Conservation (phyloP, 2,113 vertebrate species). For the Toxotes chatareus region DNA sequence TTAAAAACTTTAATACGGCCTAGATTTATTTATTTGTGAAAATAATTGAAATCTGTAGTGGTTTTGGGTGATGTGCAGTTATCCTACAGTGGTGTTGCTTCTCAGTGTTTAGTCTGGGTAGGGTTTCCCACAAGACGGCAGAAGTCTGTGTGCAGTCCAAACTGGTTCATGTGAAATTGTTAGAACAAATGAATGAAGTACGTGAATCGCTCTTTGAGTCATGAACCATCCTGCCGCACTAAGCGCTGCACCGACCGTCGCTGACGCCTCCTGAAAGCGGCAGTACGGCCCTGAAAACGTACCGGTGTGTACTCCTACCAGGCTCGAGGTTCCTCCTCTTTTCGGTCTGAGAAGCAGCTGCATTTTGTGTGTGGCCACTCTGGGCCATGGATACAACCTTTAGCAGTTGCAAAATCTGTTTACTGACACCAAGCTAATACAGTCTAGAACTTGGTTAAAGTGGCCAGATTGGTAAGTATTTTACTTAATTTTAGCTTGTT, state of each 20-base stretch:
- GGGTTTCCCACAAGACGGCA: not conserved
- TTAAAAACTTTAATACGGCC: not conserved
- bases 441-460: slow-evolving; percentile 27
- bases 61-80: too few relatives aligned
- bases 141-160: not conserved
- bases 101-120: too few relatives aligned
- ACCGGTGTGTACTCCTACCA: slow-evolving; percentile 46
- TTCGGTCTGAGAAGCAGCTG: slow-evolving; percentile 53
- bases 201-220: too few relatives aligned
- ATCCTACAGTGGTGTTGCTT: too few relatives aligned
- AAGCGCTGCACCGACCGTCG: not conserved
- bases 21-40: too few relatives aligned
- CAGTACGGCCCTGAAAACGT: slow-evolving; percentile 58
- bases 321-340: slow-evolving; percentile 68
- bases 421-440: slow-evolving; percentile 71
- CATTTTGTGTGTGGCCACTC: slow-evolving; percentile 71
- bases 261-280: not conserved
- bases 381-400: slow-evolving; percentile 83
- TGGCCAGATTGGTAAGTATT: slow-evolving; percentile 69
- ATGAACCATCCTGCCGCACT: not conserved
- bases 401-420: slow-evolving; percentile 59
- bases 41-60: not conserved
- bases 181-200: not conserved
- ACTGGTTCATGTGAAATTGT: rapidly evolving
- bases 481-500: slow-evolving; percentile 1